Evolutionary conservation across 2,113 vertebrate species (phyloP).

Genomic region (Cochlearius cochlearius): DNA sequence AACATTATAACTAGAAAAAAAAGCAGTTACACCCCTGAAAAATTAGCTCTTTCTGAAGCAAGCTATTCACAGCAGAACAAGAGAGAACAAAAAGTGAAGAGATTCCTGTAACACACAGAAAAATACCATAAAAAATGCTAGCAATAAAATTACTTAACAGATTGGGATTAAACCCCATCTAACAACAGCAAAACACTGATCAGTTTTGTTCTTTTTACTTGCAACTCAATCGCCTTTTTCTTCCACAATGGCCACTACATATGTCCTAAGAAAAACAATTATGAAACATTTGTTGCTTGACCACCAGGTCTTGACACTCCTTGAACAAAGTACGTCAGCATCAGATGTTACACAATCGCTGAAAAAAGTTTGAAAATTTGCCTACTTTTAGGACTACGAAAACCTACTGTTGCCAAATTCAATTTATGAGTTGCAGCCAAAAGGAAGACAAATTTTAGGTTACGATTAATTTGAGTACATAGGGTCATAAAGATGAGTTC

Average conservation of each 20-base stretch:
- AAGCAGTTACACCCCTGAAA: neutral
- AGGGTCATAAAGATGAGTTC: neutral
- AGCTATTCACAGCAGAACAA: neutral
- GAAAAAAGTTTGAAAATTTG: neutral
- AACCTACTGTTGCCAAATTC: neutral
- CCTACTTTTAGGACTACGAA: neutral
- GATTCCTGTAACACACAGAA: neutral
- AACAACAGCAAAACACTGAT: neutral
- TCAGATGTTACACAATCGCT: neutral
- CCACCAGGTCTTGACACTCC: neutral
- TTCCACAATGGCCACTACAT: neutral
- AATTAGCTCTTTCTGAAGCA: neutral
- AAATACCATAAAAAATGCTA: neutral
- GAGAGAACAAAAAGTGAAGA: neutral
- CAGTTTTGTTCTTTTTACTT: neutral
- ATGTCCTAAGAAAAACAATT: neutral
- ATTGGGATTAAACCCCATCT: neutral
- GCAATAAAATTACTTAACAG: neutral
- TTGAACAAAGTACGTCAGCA: neutral
- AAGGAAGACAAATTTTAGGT: neutral
- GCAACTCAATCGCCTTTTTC: neutral
- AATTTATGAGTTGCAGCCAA: neutral
- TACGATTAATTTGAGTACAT: neutral
- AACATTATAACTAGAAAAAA: neutral
- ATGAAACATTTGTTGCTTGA: neutral